Evolutionary conservation across 2,888 invertebrate species (phyloP).

Genomic region (Oegoconia quadripuncta): DNA sequence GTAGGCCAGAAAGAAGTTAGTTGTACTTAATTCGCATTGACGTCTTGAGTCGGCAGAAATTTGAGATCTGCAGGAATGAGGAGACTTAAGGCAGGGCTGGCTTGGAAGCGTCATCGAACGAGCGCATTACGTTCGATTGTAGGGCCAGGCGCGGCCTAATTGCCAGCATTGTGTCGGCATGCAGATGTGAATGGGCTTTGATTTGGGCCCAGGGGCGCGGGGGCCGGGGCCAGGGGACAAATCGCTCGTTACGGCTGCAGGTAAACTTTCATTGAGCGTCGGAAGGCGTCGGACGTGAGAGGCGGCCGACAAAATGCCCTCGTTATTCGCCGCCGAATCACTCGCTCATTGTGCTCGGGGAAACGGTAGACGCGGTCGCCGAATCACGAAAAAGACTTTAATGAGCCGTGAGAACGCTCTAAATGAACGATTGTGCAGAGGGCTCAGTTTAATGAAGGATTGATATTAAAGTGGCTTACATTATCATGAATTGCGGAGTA

Average conservation of each 20-base stretch:
- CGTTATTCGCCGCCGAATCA: slow-evolving; percentile 80
- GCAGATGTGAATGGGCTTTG: slow-evolving; percentile 81
- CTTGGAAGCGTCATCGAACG: slow-evolving; percentile 56
- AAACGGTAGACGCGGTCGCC: slow-evolving; percentile 78
- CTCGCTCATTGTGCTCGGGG: slow-evolving; percentile 76
- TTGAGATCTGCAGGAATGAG: slow-evolving; percentile 6
- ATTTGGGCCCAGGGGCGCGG: slow-evolving; percentile 61
- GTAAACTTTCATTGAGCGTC: slow-evolving; percentile 80
- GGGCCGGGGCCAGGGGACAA: slow-evolving; percentile 71
- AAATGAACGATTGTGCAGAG: slow-evolving; percentile 73
- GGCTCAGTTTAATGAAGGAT: slow-evolving; percentile 70
- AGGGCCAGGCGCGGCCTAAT: slow-evolving; percentile 74
- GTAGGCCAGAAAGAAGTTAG: slow-evolving; percentile 4
- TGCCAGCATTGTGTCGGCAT: slow-evolving; percentile 80
- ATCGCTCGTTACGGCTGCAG: slow-evolving; percentile 80
- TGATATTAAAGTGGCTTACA: slow-evolving; percentile 63
- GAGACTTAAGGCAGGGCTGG: slow-evolving; percentile 1
- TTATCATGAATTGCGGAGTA: slow-evolving; percentile 46
- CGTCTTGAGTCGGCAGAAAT: slow-evolving; percentile 1
- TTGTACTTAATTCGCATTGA: slow-evolving; percentile 2
- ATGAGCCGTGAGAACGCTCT: slow-evolving; percentile 77
- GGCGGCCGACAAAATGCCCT: slow-evolving; percentile 78
- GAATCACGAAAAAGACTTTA: slow-evolving; percentile 77
- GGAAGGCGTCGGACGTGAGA: slow-evolving; percentile 79
- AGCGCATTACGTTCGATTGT: slow-evolving; percentile 76